These are phyloP conservation scores for Sminthurides bifidus DNA, from an alignment of 1,140 invertebrate genomes.

Conservation along the genomic window DNA sequence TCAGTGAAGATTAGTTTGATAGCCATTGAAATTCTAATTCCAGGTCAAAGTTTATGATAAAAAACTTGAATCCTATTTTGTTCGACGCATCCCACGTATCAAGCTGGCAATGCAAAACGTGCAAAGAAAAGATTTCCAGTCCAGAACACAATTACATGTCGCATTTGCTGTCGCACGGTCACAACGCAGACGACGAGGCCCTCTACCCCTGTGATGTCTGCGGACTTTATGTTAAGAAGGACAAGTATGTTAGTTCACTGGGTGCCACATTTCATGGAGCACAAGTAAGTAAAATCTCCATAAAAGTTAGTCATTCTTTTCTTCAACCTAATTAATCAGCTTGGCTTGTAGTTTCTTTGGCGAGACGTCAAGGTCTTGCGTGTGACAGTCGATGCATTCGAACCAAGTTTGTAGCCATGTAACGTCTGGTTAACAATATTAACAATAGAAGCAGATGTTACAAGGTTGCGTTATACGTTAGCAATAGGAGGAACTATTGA, in stretches of 20 bases:
- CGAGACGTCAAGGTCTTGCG: too few relatives aligned
- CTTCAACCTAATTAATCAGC: too few relatives aligned
- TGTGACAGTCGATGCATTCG: too few relatives aligned
- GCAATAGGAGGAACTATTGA: too few relatives aligned
- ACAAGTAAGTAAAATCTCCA: conserved; percentile 14
- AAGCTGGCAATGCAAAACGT: conserved; percentile 16
- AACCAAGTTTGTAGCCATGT: too few relatives aligned
- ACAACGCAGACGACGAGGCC: conserved; percentile 9
- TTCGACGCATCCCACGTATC: conserved; percentile 8
- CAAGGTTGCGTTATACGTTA: too few relatives aligned
- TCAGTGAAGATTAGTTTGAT: too few relatives aligned
- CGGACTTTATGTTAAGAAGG: conserved; percentile 16
- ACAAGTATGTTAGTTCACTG: conserved; percentile 22
- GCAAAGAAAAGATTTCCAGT: conserved; percentile 9
- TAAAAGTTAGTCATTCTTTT: too few relatives aligned
- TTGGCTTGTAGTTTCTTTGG: too few relatives aligned
- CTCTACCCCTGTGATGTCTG: conserved; percentile 20
- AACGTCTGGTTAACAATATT: too few relatives aligned
- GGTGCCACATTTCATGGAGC: conserved; percentile 21
- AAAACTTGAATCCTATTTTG: conserved; percentile 13
- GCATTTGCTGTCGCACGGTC: conserved; percentile 7
- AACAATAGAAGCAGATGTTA: too few relatives aligned
- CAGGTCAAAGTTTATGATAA: conserved; percentile 22
- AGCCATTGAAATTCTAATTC: not conserved
- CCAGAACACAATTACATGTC: conserved; percentile 13